phyloP scores from a whole-genome alignment of 2,888 invertebrate genomes.

The Eupsilia transversa region DNA sequence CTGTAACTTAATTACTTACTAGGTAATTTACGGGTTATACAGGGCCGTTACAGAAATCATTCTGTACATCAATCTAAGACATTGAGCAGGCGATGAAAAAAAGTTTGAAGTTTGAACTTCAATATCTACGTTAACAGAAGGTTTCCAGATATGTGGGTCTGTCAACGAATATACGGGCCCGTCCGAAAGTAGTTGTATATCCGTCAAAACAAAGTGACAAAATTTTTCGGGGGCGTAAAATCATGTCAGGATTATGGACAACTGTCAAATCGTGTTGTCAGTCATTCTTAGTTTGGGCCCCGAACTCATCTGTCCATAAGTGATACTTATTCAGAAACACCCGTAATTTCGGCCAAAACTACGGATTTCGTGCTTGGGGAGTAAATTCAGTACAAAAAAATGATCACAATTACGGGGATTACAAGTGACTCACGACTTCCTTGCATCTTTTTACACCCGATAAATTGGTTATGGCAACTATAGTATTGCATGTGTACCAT shows the following conservation, averaged over 20 bases:
- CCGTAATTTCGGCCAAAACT: no score
- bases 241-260: neutral
- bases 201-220: neutral
- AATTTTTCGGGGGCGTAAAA: neutral
- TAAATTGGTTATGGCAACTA: constrained; percentile 33
- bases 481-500: neutral
- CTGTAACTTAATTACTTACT: no score
- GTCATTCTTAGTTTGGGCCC: neutral
- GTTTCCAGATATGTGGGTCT: neutral
- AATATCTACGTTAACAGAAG: neutral
- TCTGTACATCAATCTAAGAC: no score
- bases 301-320: neutral
- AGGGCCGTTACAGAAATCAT: no score
- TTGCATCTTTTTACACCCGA: neutral
- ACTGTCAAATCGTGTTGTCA: neutral
- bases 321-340: neutral
- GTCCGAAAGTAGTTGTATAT: neutral
- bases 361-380: no score
- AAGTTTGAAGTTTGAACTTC: no score
- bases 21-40: no score
- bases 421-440: neutral
- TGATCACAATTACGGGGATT: neutral
- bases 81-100: no score
- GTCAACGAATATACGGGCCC: neutral
- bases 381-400: neutral